A percentile compares a stretch with the other conserved stretches of the same genome.
phyloP scores from a whole-genome alignment of 2,888 invertebrate genomes.

The Sphaerophoria taeniata region DNA sequence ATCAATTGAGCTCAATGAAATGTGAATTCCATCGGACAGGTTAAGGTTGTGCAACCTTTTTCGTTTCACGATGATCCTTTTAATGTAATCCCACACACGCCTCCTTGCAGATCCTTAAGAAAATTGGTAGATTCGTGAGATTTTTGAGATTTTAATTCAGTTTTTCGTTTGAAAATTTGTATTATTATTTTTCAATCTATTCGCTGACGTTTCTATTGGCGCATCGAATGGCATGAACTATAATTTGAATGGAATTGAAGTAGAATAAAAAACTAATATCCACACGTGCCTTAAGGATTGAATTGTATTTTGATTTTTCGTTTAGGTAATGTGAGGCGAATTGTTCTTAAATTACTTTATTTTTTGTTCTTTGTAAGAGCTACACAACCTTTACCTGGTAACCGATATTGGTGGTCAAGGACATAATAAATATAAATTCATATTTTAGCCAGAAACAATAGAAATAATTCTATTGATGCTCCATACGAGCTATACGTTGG shows the following conservation, averaged over 20 bases:
- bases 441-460: no score
- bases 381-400: no score
- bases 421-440: no score
- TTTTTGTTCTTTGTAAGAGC: no score
- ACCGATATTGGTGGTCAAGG: no score
- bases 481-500: no score
- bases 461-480: no score
- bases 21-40: constrained; percentile 40
- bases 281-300: constrained; percentile 66
- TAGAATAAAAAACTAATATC: constrained; percentile 37
- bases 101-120: constrained; percentile 45
- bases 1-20: constrained; percentile 70
- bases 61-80: constrained; percentile 56
- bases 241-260: constrained; percentile 19
- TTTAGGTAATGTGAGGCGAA: no score
- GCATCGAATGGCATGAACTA: constrained; percentile 72
- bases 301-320: constrained; percentile 1
- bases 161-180: constrained; percentile 38
- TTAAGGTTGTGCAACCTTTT: constrained; percentile 39
- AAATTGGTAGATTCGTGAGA: constrained; percentile 60
- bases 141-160: constrained; percentile 32
- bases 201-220: constrained; percentile 73
- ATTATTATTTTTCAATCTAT: constrained; percentile 48
- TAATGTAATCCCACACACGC: constrained; percentile 80
- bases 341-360: no score